Evolutionary conservation across 2,797 vertebrate genomes (phyloP).

Genomic region (Gymnoscopelus microlampas): DNA sequence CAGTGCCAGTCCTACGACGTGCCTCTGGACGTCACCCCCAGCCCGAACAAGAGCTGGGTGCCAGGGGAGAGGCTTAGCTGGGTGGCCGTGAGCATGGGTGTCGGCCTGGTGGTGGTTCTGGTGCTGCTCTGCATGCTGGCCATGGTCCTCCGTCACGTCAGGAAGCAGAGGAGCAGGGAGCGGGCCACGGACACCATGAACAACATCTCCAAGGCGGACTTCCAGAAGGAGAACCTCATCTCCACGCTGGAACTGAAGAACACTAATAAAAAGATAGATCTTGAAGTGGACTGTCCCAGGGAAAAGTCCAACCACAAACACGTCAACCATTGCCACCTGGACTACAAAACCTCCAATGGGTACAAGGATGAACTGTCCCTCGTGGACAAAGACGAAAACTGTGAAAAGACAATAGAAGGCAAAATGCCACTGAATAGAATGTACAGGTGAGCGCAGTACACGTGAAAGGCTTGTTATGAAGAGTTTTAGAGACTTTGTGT

Average conservation of each 20-base stretch:
- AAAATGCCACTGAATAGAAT: slow-evolving; percentile 89
- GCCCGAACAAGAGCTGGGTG: slow-evolving; percentile 42
- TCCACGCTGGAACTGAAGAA: slow-evolving; percentile 94
- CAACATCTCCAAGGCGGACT: slow-evolving; percentile 88
- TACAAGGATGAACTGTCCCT: slow-evolving; percentile 86
- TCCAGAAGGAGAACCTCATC: slow-evolving; percentile 96
- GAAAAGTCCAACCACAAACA: slow-evolving; percentile 96
- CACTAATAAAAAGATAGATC: slow-evolving; percentile 94
- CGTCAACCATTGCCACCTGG: slow-evolving; percentile 91
- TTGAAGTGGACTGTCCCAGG: slow-evolving; percentile 90
- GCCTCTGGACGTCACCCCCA: slow-evolving; percentile 44
- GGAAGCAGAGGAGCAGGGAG: slow-evolving; percentile 79
- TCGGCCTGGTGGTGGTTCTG: slow-evolving; percentile 88
- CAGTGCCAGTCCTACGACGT: slow-evolving; percentile 81
- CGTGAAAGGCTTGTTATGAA: background rate
- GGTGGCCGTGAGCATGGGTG: slow-evolving; percentile 88
- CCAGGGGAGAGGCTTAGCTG: slow-evolving; percentile 82
- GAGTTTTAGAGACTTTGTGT: background rate
- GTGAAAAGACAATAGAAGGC: slow-evolving; percentile 91
- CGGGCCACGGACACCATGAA: slow-evolving; percentile 91
- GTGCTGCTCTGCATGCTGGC: slow-evolving; percentile 90
- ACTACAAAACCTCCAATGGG: slow-evolving; percentile 88
- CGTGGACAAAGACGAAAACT: slow-evolving; percentile 91
- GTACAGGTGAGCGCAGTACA: slow-evolving; percentile 87
- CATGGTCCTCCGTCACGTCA: slow-evolving; percentile 85